A percentile compares a stretch with the other conserved stretches of the same genome.
Evolutionary conservation across 2,888 invertebrate species (phyloP).

Genomic region (Hipparchia sbordonii): DNA sequence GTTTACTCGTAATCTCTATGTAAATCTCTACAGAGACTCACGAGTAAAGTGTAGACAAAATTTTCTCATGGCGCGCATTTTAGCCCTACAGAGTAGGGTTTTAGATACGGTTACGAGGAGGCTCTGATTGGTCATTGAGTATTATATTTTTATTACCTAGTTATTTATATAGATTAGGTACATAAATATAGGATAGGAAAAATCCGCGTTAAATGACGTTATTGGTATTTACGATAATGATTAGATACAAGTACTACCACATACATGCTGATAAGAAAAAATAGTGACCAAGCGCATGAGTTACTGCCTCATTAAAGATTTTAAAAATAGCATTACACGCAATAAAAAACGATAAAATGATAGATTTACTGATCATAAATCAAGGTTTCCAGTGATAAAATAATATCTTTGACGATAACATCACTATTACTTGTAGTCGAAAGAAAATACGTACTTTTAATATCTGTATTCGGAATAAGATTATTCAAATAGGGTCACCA

Average conservation of each 20-base stretch:
- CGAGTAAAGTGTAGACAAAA: no score
- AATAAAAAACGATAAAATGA: slow-evolving; percentile 15
- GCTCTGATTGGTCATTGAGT: no score
- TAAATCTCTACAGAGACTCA: no score
- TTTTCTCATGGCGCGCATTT: no score
- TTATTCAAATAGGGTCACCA: slow-evolving; percentile 12
- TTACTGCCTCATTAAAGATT: slow-evolving; percentile 15
- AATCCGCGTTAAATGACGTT: not conserved
- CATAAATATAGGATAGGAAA: no score
- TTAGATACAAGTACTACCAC: not conserved
- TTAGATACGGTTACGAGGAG: no score
- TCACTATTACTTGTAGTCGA: slow-evolving; percentile 7
- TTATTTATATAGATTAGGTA: no score
- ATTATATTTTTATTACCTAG: no score
- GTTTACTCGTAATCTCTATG: no score
- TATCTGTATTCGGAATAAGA: slow-evolving; percentile 9
- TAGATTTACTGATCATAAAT: slow-evolving; percentile 21
- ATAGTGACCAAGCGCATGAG: slow-evolving; percentile 8
- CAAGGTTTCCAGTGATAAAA: slow-evolving; percentile 22
- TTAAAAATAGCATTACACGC: slow-evolving; percentile 11
- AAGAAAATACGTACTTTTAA: not conserved
- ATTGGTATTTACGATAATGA: not conserved
- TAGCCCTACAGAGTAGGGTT: no score
- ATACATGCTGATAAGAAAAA: not conserved
- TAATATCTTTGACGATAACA: slow-evolving; percentile 16